These are phyloP conservation scores for Orientallactaga sibirica DNA, from an alignment of 2,797 vertebrate genomes.

Conservation along the genomic window DNA sequence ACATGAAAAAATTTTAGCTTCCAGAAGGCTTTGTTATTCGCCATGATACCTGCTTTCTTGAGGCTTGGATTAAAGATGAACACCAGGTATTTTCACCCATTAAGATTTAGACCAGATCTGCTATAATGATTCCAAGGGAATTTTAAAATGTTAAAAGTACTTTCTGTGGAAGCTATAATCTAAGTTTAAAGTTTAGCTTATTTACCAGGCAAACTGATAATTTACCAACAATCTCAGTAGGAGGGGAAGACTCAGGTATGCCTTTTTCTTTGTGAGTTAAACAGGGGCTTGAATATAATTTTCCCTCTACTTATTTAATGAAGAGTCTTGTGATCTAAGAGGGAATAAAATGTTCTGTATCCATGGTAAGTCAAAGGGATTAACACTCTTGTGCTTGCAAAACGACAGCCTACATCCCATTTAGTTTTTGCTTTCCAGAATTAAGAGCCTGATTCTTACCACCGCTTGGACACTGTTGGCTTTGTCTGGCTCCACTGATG, in stretches of 20 bases:
- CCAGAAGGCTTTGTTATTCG: background rate
- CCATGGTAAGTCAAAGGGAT: constrained; percentile 41
- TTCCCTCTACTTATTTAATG: constrained; percentile 15
- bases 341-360: constrained; percentile 23
- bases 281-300: background rate
- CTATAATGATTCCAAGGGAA: background rate
- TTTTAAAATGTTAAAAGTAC: background rate
- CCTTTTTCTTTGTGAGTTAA: background rate
- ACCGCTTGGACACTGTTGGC: background rate
- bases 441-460: constrained; percentile 49
- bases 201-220: background rate
- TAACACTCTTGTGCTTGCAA: constrained; percentile 57
- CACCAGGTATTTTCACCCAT: background rate
- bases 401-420: constrained; percentile 3
- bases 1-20: background rate
- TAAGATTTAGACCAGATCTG: background rate
- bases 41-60: background rate
- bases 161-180: background rate
- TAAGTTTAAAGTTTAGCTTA: background rate
- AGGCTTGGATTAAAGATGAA: background rate
- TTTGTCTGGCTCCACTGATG: background rate
- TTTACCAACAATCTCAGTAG: background rate
- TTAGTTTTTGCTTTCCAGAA: constrained; percentile 50
- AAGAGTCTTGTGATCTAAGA: constrained; percentile 26
- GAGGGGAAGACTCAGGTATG: background rate